A percentile compares a stretch with the other conserved stretches of the same genome.
Evolutionary conservation across 2,888 invertebrate species (phyloP).

Genomic region (Spisula solida): DNA sequence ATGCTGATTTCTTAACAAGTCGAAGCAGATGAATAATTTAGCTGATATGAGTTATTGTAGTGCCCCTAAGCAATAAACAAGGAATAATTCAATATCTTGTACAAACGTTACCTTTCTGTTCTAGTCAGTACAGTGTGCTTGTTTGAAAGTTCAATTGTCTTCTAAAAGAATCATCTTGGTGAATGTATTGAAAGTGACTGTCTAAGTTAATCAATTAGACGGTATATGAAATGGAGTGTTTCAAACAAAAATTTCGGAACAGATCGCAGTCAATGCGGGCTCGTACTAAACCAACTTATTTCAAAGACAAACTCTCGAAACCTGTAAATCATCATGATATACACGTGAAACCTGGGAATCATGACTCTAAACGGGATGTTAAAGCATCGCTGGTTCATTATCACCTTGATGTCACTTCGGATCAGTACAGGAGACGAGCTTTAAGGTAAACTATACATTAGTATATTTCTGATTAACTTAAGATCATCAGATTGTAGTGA

Average conservation of each 20-base stretch:
- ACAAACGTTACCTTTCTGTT: neutral
- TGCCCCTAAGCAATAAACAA: no score
- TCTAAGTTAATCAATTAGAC: neutral
- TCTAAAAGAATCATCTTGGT: neutral
- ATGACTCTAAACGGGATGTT: slow-evolving; percentile 23
- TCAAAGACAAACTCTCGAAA: slow-evolving; percentile 35
- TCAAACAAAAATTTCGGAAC: slow-evolving; percentile 50
- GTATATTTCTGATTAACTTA: no score
- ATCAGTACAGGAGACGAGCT: slow-evolving; percentile 32
- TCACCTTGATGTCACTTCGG: slow-evolving; percentile 20
- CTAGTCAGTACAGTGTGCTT: neutral
- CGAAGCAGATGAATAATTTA: neutral
- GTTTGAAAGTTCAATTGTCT: neutral
- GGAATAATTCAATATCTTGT: neutral
- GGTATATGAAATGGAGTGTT: slow-evolving; percentile 43
- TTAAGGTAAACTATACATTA: slow-evolving; percentile 20
- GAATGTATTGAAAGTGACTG: neutral
- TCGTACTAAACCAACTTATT: slow-evolving; percentile 39
- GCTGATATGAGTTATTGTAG: no score
- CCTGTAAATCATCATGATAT: slow-evolving; percentile 12
- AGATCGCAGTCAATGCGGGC: slow-evolving; percentile 56
- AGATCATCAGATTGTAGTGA: no score
- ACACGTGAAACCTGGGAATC: neutral
- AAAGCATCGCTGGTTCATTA: slow-evolving; percentile 30
- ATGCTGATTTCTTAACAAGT: neutral